These are phyloP conservation scores for Drosophila cyrtoloma DNA, from an alignment of 2,888 invertebrate genomes.

Conservation along the genomic window DNA sequence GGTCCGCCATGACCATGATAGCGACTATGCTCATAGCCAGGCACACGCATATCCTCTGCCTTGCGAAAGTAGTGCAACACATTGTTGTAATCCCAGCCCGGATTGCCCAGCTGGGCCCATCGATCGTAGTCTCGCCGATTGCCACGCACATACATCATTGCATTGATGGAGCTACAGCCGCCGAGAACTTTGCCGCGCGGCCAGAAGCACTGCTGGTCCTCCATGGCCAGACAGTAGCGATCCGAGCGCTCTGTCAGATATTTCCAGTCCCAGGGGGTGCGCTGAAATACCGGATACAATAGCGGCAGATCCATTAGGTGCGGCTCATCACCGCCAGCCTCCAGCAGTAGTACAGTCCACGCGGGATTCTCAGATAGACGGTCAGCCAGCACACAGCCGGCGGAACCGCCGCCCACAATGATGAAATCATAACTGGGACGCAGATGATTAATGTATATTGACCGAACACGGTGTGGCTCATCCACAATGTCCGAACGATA, in stretches of 20 bases:
- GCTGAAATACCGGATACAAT: constrained; percentile 90
- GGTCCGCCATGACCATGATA: constrained; percentile 91
- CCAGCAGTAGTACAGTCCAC: constrained; percentile 91
- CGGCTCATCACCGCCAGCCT: constrained; percentile 92
- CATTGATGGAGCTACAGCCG: constrained; percentile 94
- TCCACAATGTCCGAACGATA: constrained; percentile 91
- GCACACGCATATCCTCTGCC: constrained; percentile 91
- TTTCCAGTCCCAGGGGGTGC: constrained; percentile 92
- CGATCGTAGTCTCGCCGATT: constrained; percentile 93
- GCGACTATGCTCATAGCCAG: constrained; percentile 85
- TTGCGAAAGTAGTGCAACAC: constrained; percentile 92
- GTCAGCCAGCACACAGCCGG: constrained; percentile 92
- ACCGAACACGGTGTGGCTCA: constrained; percentile 87
- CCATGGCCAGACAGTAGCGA: constrained; percentile 89
- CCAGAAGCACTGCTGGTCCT: constrained; percentile 89
- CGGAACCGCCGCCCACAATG: constrained; percentile 93
- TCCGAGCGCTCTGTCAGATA: constrained; percentile 91
- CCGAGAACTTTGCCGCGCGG: constrained; percentile 92
- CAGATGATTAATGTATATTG: constrained; percentile 86
- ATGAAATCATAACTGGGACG: constrained; percentile 91
- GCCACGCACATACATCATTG: constrained; percentile 95
- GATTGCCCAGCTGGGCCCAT: constrained; percentile 91
- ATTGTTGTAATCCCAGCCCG: constrained; percentile 92
- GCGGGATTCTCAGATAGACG: constrained; percentile 90
- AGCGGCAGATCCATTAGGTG: constrained; percentile 90